Evolutionary conservation across 2,797 vertebrate species (phyloP), one percentile per base, ranked within the genome.

Genomic region (Aselliscus stoliczkanus): DNA sequence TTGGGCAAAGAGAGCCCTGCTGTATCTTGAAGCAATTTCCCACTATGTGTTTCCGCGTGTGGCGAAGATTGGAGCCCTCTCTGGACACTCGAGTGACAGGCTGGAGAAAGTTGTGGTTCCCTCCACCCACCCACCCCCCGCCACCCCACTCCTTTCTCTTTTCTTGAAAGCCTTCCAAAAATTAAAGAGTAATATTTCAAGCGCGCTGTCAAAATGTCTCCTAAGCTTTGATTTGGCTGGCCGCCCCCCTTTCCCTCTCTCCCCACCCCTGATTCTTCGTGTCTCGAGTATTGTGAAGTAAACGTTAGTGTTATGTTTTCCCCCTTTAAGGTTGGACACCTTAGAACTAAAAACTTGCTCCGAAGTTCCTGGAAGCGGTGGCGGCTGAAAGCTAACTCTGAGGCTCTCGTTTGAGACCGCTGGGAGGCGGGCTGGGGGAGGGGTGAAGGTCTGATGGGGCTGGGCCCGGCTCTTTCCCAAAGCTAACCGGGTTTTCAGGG

Each of bases 21-120:
- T 21, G 70, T 76, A 60, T 96, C 96, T 97, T 95, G 93, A 97
- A 97, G 88, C 96, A 96, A 93, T 97, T 97, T 97, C 94, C 83
- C 64, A 39, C 76, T 91, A 90, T 72, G 79, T 70, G 82, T 95
- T 95, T 95, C 72, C 47, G n/a, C 29, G 47, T 34, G 83, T 90
- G 94, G 60, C 10, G 17, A 67, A 81, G 82, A 76, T 69, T 87
- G 88, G 83, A 95, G 91, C 87, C 86, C 96, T 97, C 82, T 95
- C 39, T 64, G 91, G 96, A 64, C 34, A n/a, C 52, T 82, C 42
- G 23, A 92, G 76, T 95, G 96, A 96, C 94, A 93, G 94, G 85
- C 82, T 37, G 87, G 83, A 96, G 79, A 97, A 94, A 95, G 96
- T 93, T 85, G 94, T 90, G 86, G 90, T 92, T 70, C 85, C 75